Base-by-base conservation (phyloP, 2,888 invertebrate species). In the Diloba caeruleocephala region DNA sequence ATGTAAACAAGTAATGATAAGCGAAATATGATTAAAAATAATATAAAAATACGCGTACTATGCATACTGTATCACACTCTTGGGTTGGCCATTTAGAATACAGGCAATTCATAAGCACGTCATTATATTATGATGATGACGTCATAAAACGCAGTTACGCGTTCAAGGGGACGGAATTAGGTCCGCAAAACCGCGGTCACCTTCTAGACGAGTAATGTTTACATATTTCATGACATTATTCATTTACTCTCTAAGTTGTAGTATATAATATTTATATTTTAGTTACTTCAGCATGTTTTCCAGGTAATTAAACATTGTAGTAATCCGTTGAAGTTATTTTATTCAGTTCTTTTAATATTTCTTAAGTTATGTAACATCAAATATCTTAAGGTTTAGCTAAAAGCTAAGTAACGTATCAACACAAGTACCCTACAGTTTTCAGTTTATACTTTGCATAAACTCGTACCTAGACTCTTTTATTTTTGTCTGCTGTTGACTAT, bases 51-150 rank as follows among this genome's bases (percentile, higher is more conserved):
- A 39, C 43, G 29, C 42, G 29, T 42, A 25, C 28, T 39, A 26
- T 34, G 39, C 34, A 34, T 55, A 60, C 44, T 19, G 13, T 39
- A 49, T 50, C 32, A 53, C 14, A 51, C 57, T 51, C 42, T 43
- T 38, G 25, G 39, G 61, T 3, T 25, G 44, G 36, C 37, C 48
- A 78, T 82, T 81, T 77, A 76, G 74, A 75, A 78, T 77, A 76
- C 65, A 78, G 79, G 81, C 78, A 78, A 84, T 86, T 84, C 76
- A 74, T 71, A 75, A 76, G 74, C 74, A 72, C 76, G 72, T 77
- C 80, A 82, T 87, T 83, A 84, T 77, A 74, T 76, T 78, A 78
- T 73, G 63, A 79, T 81, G 81, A 85, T 82, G 81, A 80, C 78
- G 78, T 79, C 81, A 81, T 80, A 74, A 77, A 79, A 75, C 69